Percentiles rank a stretch among this genome's conserved stretches.
Conservation (phyloP, 2,113 vertebrate genomes). For the Reinhardtius hippoglossoides region DNA sequence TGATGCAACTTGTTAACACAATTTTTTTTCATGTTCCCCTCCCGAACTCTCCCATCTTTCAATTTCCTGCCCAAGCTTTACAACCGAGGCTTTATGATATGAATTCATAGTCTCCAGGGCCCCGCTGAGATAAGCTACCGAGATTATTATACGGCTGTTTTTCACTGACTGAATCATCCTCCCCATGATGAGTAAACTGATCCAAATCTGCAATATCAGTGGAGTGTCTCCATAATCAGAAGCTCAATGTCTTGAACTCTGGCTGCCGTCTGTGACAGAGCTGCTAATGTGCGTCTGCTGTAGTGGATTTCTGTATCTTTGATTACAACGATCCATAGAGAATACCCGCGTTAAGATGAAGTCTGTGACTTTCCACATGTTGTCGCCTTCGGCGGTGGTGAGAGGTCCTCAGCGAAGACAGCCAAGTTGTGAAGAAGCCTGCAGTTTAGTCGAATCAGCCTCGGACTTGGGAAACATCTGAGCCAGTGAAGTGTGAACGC, state of each 20-base stretch:
- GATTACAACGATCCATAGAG: too few species aligned
- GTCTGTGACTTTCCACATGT: not conserved
- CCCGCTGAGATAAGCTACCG: constrained; percentile 15
- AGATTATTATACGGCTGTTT: constrained; percentile 15
- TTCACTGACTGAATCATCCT: not conserved
- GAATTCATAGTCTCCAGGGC: not conserved
- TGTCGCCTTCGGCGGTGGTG: not conserved
- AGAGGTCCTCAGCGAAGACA: constrained; percentile 17
- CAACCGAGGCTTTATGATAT: constrained; percentile 10
- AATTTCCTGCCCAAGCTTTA: not conserved
- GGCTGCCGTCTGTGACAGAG: not conserved
- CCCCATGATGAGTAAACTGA: constrained; percentile 7
- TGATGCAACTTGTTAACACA: not conserved
- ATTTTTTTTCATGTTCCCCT: not conserved
- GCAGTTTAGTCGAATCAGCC: constrained; percentile 35
- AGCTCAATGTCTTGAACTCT: not conserved
- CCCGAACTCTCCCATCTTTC: constrained; percentile 5
- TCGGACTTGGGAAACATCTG: constrained; percentile 49
- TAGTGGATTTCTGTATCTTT: too few species aligned
- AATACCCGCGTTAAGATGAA: not conserved
- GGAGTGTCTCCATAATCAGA: constrained; percentile 5
- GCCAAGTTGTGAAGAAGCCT: constrained; percentile 11
- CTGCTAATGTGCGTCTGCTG: not conserved
- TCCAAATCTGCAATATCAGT: not conserved
- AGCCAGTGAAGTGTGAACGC: constrained; percentile 56